These are phyloP conservation scores for Anagrus nilaparvatae DNA, from an alignment of 1,140 invertebrate genomes.

Conservation along the genomic window DNA sequence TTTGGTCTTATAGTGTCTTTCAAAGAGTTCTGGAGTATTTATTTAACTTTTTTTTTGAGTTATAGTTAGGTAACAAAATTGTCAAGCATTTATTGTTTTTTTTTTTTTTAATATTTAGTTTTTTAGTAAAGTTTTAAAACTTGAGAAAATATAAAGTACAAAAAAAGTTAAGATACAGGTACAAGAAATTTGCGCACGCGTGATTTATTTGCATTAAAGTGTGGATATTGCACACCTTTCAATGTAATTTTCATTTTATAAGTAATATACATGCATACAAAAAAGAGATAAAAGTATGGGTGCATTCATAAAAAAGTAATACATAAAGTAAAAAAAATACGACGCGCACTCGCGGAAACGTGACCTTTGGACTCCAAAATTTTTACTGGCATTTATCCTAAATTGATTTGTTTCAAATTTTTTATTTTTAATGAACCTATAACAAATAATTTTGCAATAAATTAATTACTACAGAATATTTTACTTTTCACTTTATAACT, in stretches of 20 bases:
- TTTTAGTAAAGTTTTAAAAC: too few species aligned
- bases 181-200: neutral
- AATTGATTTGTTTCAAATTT: neutral
- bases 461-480: neutral
- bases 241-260: too few species aligned
- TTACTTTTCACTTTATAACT: neutral
- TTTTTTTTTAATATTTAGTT: too few species aligned
- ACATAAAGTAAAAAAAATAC: neutral
- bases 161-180: neutral
- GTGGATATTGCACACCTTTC: too few species aligned
- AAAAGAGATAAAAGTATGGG: neutral
- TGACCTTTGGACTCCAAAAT: slow-evolving; percentile 17
- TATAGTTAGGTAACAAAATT: too few species aligned
- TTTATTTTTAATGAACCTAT: neutral
- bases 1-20: neutral
- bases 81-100: too few species aligned
- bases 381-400: neutral
- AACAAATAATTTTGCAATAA: too few species aligned
- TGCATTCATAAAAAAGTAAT: neutral
- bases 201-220: slow-evolving; percentile 1
- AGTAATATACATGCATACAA: neutral
- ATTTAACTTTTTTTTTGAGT: too few species aligned
- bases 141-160: too few species aligned
- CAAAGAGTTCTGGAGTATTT: too few species aligned
- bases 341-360: slow-evolving; percentile 11